Evolutionary conservation across 2,888 invertebrate species (phyloP).

Genomic region (Corbicula japonica): DNA sequence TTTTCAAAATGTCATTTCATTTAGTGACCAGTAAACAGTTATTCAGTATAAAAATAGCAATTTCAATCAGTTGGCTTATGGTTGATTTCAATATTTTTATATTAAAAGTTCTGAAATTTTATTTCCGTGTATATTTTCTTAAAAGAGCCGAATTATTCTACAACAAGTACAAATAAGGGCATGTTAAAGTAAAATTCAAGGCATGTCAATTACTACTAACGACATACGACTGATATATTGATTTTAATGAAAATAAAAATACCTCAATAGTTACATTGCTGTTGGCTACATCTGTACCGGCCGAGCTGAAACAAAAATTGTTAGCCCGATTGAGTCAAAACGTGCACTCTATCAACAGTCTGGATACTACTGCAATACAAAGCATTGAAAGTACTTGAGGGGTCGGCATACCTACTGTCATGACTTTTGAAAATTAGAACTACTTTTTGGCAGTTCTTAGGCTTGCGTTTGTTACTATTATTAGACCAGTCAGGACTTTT

Average conservation of each 20-base stretch:
- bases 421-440: too few relatives aligned
- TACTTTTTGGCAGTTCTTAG: too few relatives aligned
- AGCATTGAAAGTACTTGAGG: too few relatives aligned
- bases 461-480: too few relatives aligned
- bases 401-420: too few relatives aligned
- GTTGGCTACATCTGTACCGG: neutral
- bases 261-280: slow-evolving; percentile 21
- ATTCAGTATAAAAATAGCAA: too few relatives aligned
- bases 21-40: too few relatives aligned
- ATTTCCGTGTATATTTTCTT: neutral
- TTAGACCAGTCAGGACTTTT: too few relatives aligned
- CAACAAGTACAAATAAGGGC: neutral
- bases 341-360: neutral
- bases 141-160: neutral
- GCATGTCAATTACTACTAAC: neutral
- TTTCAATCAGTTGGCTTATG: too few relatives aligned
- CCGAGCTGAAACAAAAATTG: neutral
- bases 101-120: neutral
- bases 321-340: neutral
- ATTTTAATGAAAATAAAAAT: neutral
- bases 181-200: neutral
- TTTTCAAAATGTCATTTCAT: too few relatives aligned
- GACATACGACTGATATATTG: neutral
- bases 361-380: too few relatives aligned
- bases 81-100: too few relatives aligned